phyloP scores from a whole-genome alignment of 2,113 vertebrate genomes.

The Halichoerus grypus region DNA sequence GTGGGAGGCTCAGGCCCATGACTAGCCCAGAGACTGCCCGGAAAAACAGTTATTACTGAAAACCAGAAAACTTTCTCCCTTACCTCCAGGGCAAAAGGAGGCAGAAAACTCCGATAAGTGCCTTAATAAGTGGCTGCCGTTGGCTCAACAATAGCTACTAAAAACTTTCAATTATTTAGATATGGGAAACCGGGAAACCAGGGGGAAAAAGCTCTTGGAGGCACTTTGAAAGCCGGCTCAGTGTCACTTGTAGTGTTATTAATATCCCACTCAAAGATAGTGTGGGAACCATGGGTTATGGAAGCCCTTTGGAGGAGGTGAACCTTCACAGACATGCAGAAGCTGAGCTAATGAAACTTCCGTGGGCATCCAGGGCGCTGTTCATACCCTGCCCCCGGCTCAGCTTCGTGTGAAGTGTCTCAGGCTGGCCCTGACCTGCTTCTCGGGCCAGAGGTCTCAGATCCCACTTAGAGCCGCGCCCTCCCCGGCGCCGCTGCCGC shows the following conservation, averaged over 20 bases:
- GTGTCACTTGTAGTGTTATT: slow-evolving; percentile 64
- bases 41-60: slow-evolving; percentile 32
- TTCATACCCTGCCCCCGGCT: neutral
- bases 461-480: rapidly evolving
- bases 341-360: slow-evolving; percentile 48
- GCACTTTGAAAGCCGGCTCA: slow-evolving; percentile 10
- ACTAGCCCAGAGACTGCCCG: neutral
- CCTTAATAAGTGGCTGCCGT: slow-evolving; percentile 76
- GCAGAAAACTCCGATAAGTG: slow-evolving; percentile 55
- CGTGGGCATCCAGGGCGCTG: neutral
- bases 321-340: neutral
- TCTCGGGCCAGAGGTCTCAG: neutral
- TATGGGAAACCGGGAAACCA: neutral
- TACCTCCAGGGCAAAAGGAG: slow-evolving; percentile 57
- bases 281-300: slow-evolving; percentile 49
- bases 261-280: slow-evolving; percentile 61
- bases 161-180: slow-evolving; percentile 74
- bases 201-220: slow-evolving; percentile 32
- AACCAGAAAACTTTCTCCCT: slow-evolving; percentile 35
- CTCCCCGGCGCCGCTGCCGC: neutral
- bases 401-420: neutral
- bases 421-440: neutral
- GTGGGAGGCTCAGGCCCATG: neutral
- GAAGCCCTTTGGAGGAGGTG: neutral
- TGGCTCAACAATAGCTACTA: slow-evolving; percentile 56